phyloP scores from a whole-genome alignment of 2,113 vertebrate species.

The Caranx ignobilis region DNA sequence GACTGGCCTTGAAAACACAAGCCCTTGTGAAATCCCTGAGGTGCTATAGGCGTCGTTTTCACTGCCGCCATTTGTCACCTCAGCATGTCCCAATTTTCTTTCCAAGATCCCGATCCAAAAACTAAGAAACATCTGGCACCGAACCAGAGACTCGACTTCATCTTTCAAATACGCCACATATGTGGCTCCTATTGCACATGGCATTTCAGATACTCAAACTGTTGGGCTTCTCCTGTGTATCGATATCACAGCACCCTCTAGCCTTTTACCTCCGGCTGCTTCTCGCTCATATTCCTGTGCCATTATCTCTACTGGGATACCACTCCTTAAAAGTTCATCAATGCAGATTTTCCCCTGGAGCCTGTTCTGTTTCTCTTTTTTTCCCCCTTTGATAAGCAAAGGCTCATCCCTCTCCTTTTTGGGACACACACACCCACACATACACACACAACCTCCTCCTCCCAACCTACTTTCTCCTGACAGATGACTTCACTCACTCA shows the following conservation, averaged over 20 bases:
- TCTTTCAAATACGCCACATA: conserved; percentile 43
- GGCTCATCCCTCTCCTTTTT: conserved; percentile 59
- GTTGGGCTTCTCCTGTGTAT: conserved; percentile 18
- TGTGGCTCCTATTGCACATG: conserved; percentile 46
- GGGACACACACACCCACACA: conserved; percentile 36
- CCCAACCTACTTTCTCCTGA: conserved; percentile 57
- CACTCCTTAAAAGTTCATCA: conserved; percentile 65
- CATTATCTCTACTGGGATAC: conserved; percentile 57
- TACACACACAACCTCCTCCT: conserved; percentile 3
- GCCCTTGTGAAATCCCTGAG: conserved; percentile 40
- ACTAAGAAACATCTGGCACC: conserved; percentile 50
- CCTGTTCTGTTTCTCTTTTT: background rate
- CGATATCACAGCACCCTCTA: conserved; percentile 2
- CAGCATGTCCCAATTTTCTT: conserved; percentile 21
- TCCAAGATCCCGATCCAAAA: conserved; percentile 54
- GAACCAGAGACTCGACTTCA: conserved; percentile 36
- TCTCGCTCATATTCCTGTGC: conserved; percentile 13
- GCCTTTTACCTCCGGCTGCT: conserved; percentile 14
- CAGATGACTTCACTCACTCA: conserved; percentile 77
- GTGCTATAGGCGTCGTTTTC: conserved; percentile 12
- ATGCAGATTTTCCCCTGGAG: conserved; percentile 38
- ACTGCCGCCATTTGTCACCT: conserved; percentile 43
- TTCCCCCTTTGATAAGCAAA: conserved; percentile 38
- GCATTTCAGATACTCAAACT: conserved; percentile 40
- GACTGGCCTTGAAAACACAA: conserved; percentile 6